phyloP scores from a whole-genome alignment of 2,888 invertebrate genomes.

The Brachyopa scutellaris region DNA sequence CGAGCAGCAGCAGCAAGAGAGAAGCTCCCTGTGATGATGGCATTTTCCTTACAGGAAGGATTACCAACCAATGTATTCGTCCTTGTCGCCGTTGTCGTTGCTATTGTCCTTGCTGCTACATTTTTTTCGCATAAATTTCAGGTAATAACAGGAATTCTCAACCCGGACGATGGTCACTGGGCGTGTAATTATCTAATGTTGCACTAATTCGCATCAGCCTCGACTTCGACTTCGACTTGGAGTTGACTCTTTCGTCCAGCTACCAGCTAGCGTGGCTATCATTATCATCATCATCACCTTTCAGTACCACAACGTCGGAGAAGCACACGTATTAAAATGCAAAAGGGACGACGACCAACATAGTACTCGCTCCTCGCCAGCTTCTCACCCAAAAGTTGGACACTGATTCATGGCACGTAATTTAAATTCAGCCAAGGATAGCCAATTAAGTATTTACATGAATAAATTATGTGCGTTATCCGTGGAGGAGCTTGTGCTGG shows the following conservation, averaged over 20 bases:
- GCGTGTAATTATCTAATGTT: conserved; percentile 71
- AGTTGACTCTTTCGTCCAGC: conserved; percentile 48
- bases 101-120: conserved; percentile 63
- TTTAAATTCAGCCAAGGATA: conserved; percentile 70
- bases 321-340: conserved; percentile 58
- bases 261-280: conserved; percentile 49
- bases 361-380: conserved; percentile 32
- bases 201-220: conserved; percentile 71
- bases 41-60: conserved; percentile 63
- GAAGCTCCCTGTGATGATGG: conserved; percentile 13
- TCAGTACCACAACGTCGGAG: neutral
- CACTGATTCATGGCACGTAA: conserved; percentile 72
- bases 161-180: conserved; percentile 64
- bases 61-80: conserved; percentile 54
- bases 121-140: conserved; percentile 70
- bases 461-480: conserved; percentile 72
- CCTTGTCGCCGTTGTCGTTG: conserved; percentile 45
- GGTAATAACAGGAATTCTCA: conserved; percentile 69
- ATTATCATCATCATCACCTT: conserved; percentile 67
- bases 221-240: too few relatives aligned
- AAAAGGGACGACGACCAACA: conserved; percentile 56
- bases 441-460: conserved; percentile 72
- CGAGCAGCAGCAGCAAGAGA: conserved; percentile 3
- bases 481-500: conserved; percentile 46
- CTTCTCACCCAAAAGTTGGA: conserved; percentile 32